Base-by-base conservation (phyloP, 1,140 invertebrate genomes). In the Triops longicaudatus region DNA sequence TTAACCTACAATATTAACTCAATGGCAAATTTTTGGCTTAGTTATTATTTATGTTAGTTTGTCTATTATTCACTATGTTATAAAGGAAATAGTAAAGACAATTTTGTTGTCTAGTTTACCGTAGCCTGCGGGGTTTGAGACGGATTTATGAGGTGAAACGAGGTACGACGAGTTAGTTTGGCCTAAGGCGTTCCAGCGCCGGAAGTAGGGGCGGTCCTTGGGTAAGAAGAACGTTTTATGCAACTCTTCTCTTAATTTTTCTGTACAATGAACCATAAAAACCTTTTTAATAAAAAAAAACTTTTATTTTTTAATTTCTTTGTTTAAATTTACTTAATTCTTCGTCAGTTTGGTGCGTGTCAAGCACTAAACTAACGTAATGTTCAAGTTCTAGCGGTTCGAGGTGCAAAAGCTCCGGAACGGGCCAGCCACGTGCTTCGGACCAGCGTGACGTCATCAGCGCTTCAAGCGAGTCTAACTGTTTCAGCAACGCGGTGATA, bases 71-170 rank as follows among this genome's bases (percentile, higher is more conserved):
- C n/a, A n/a, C n/a, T n/a, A n/a, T n/a, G n/a, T n/a, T n/a, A n/a
- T n/a, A n/a, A n/a, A n/a, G n/a, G n/a, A n/a, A n/a, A n/a, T n/a
- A 81, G 82, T 97, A 94, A 1, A 92, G 90, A 84, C 94, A 93
- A 9, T 91, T 82, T 27, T 96, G 81, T 63, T 88, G 87, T 11
- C 85, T 78, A 84, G 84, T 6, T 78, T 79, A 37, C 82, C 81
- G 26, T 81, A 79, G 73, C 90, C 86, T 77, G 82, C 83, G 31
- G 85, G 82, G 82, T 91, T 91, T 17, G 84, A 82, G 77, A 88
- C 87, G 42, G 86, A 84, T 84, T 94, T 94, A 3, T 63, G 50
- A 6, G 50, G 50, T 17, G 50, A 63, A 17, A 22, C 22, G 14
- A 63, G 50, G 50, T 63, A 63, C 0, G 17, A 1, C 50, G 50